Conservation (phyloP, 64 coral and sea anemone species). For the Astreopora myriophthalma region DNA sequence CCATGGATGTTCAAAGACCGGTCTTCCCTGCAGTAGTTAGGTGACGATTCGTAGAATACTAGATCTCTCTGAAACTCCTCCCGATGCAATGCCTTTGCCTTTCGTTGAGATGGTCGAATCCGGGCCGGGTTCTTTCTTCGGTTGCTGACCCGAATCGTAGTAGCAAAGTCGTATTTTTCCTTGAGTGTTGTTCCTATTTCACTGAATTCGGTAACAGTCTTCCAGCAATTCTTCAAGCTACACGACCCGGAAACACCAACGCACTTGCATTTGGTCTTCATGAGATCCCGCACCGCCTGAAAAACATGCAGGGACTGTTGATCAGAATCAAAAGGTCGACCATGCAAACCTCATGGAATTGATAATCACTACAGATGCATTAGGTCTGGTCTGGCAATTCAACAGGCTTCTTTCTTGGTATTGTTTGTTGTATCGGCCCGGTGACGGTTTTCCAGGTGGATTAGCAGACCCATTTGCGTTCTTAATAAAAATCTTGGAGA, state of each 20-base stretch:
- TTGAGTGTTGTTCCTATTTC: slow-evolving; percentile 75
- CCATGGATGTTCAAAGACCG: slow-evolving; percentile 46
- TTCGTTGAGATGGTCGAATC: slow-evolving; percentile 57
- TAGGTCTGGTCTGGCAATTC: too few species aligned
- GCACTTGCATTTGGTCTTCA: slow-evolving; percentile 94
- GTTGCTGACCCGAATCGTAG: slow-evolving; percentile 71
- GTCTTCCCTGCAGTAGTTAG: slow-evolving; percentile 69
- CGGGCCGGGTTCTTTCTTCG: slow-evolving; percentile 69
- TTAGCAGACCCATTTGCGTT: too few species aligned
- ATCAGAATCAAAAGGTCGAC: too few species aligned
- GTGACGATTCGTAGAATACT: slow-evolving; percentile 87
- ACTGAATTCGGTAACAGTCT: slow-evolving; percentile 75
- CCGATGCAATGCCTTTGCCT: slow-evolving; percentile 27
- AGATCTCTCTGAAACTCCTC: slow-evolving; percentile 63
- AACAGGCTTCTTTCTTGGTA: too few species aligned
- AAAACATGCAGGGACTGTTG: slow-evolving; percentile 4
- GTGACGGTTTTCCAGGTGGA: too few species aligned
- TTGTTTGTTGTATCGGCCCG: too few species aligned
- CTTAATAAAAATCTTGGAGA: too few species aligned
- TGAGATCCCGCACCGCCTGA: slow-evolving; percentile 64
- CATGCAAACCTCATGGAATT: too few species aligned
- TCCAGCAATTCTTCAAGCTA: slow-evolving; percentile 91
- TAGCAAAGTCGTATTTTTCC: slow-evolving; percentile 80
- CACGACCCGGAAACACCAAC: slow-evolving; percentile 87
- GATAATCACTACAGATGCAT: too few species aligned